phyloP scores from a whole-genome alignment of 2,888 invertebrate genomes.

The Drosophila diplacantha region DNA sequence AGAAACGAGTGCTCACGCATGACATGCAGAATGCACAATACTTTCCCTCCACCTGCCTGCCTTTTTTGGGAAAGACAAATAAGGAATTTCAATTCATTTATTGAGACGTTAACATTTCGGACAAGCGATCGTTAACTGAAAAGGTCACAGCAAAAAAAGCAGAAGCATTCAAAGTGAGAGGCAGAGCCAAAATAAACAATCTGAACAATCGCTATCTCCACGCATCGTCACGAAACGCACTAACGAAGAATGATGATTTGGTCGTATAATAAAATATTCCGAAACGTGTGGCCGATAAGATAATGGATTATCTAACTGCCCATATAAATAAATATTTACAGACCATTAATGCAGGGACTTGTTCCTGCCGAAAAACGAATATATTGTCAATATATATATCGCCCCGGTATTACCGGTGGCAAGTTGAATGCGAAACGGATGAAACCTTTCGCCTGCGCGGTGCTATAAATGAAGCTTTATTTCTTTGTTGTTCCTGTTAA shows the following conservation, averaged over 20 bases:
- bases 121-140: constrained; percentile 15
- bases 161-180: constrained; percentile 4
- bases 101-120: constrained; percentile 5
- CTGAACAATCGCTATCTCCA: constrained; percentile 3
- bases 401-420: not conserved
- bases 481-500: constrained; percentile 24
- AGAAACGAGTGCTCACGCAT: constrained; percentile 11
- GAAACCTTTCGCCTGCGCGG: constrained; percentile 16
- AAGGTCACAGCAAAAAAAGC: constrained; percentile 8
- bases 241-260: constrained; percentile 9
- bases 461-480: constrained; percentile 27
- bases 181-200: constrained; percentile 7
- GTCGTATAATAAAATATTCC: constrained; percentile 14
- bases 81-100: constrained; percentile 21
- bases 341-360: constrained; percentile 3
- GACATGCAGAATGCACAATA: constrained; percentile 14
- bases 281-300: constrained; percentile 26
- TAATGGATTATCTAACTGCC: constrained; percentile 14
- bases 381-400: not conserved
- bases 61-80: constrained; percentile 12
- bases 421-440: constrained; percentile 23
- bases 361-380: constrained; percentile 6
- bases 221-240: constrained; percentile 6
- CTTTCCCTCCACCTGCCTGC: constrained; percentile 8
- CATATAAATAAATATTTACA: not conserved